Conservation (phyloP, 2,113 vertebrate species). For the Petrocephalus microphthalmus region DNA sequence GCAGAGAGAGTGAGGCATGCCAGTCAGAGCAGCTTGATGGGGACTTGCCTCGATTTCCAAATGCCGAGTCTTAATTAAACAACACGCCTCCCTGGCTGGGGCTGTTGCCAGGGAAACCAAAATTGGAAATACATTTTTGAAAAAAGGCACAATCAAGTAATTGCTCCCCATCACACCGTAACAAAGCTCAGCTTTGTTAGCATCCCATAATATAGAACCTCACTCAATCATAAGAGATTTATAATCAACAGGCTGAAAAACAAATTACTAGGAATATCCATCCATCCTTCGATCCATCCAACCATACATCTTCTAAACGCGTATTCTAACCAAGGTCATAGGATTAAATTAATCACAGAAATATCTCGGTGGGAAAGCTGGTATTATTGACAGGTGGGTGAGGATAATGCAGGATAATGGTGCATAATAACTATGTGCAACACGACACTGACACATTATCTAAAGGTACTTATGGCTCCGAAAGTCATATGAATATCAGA, state of each 20-base stretch:
- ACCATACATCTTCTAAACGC: background rate
- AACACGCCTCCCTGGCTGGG: constrained; percentile 24
- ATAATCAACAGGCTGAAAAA: background rate
- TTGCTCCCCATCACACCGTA: background rate
- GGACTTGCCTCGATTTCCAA: constrained; percentile 33
- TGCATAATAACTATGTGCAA: background rate
- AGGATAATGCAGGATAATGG: background rate
- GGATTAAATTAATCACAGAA: background rate
- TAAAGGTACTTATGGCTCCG: background rate
- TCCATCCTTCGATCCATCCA: background rate
- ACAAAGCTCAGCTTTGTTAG: background rate
- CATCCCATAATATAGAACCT: background rate
- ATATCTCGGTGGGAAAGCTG: background rate
- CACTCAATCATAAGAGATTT: background rate
- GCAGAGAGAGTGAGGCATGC: constrained; percentile 27
- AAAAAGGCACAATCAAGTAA: constrained; percentile 15
- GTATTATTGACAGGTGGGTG: background rate
- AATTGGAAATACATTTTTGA: background rate
- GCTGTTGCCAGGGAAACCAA: constrained; percentile 34
- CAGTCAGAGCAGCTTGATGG: constrained; percentile 30
- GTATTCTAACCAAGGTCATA: background rate
- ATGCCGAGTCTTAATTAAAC: constrained; percentile 36
- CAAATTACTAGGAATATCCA: background rate
- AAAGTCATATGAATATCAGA: background rate
- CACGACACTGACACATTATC: background rate